These are phyloP conservation scores for Podabrus alpinus DNA, from an alignment of 2,888 invertebrate genomes.

Conservation along the genomic window DNA sequence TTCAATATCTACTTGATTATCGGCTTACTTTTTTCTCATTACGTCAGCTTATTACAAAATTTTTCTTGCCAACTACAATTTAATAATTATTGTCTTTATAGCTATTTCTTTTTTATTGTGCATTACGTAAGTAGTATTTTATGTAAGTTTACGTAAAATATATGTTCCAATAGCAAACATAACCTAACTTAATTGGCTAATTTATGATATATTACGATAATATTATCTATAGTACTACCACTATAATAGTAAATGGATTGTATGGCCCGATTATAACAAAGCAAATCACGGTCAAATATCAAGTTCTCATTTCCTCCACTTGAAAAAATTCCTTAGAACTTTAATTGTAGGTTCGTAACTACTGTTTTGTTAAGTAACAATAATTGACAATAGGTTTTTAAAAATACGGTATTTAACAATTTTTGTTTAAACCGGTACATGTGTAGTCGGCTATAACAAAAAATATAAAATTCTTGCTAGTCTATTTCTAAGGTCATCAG, in stretches of 20 bases:
- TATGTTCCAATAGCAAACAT: neutral
- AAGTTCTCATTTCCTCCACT: neutral
- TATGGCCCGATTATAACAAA: neutral
- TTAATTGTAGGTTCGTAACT: neutral
- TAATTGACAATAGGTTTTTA: neutral
- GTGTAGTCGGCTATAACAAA: slow-evolving; percentile 2
- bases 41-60: neutral
- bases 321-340: neutral
- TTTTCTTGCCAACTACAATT: neutral
- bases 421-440: slow-evolving; percentile 7
- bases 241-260: neutral
- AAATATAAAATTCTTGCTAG: slow-evolving; percentile 12
- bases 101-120: neutral
- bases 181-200: neutral
- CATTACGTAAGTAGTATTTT: neutral
- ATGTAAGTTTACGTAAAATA: neutral
- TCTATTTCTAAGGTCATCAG: slow-evolving; percentile 20
- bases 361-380: neutral
- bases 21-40: neutral
- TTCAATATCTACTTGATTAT: neutral
- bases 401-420: neutral
- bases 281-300: neutral
- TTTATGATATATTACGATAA: neutral
- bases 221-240: too few relatives aligned
- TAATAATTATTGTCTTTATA: neutral